A percentile compares a stretch with the other conserved stretches of the same genome.
These are phyloP conservation scores for Furcifer pardalis DNA, from an alignment of 2,797 vertebrate species.

Conservation along the genomic window DNA sequence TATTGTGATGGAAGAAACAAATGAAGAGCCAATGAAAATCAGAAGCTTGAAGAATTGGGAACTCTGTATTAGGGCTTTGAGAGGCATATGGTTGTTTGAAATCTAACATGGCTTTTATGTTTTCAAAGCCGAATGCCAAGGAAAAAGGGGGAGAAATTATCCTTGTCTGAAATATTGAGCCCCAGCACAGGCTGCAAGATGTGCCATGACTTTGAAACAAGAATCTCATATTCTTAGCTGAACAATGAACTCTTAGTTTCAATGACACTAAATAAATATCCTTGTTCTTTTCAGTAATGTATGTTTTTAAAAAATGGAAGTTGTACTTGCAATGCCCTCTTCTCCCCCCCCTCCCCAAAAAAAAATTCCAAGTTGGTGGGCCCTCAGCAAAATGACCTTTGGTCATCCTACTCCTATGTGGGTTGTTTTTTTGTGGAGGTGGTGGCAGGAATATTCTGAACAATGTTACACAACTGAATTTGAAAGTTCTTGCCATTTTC, in stretches of 20 bases:
- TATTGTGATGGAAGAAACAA: background rate
- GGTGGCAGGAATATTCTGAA: background rate
- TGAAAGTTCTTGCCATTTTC: background rate
- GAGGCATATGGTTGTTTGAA: background rate
- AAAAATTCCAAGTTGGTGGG: too few relatives aligned
- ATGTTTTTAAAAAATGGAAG: conserved; percentile 35
- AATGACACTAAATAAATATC: too few relatives aligned
- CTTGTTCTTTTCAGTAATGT: too few relatives aligned
- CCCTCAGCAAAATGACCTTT: too few relatives aligned
- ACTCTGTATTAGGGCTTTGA: background rate
- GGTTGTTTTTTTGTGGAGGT: background rate
- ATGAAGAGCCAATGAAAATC: too few relatives aligned
- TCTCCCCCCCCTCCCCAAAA: rapidly evolving
- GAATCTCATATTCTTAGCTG: too few relatives aligned
- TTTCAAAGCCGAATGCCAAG: too few relatives aligned
- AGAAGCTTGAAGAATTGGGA: background rate
- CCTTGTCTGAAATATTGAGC: too few relatives aligned
- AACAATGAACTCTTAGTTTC: too few relatives aligned
- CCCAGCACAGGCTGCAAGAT: too few relatives aligned
- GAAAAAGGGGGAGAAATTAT: background rate
- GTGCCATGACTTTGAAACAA: too few relatives aligned
- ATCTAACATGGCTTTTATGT: background rate
- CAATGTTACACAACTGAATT: background rate
- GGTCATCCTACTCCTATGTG: background rate
- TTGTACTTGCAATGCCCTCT: conserved; percentile 19